A percentile compares a stretch with the other conserved stretches of the same genome.
Evolutionary conservation across 2,113 vertebrate genomes (phyloP).

Genomic region (Peucedramus taeniatus): DNA sequence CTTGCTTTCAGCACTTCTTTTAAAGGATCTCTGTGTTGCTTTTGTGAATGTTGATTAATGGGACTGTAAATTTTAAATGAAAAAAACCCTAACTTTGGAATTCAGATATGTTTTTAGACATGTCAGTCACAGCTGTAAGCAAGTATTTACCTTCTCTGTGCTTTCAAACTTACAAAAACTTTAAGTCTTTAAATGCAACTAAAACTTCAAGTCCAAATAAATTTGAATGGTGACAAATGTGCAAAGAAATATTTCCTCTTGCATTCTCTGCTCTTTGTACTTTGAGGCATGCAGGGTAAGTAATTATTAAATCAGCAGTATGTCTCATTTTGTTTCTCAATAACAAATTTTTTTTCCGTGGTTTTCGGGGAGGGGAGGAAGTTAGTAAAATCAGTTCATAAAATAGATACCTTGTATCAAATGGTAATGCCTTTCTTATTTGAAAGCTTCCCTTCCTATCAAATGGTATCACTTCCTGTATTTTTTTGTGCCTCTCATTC

Average conservation of each 20-base stretch:
- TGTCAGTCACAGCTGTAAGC: background rate
- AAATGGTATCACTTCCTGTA: background rate
- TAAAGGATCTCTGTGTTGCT: background rate
- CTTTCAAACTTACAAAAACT: background rate
- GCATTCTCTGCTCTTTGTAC: background rate
- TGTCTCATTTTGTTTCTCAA: background rate
- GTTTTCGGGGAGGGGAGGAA: accelerated
- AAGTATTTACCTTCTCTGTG: background rate
- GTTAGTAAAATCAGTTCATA: background rate
- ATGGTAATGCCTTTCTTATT: background rate
- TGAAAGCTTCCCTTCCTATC: background rate
- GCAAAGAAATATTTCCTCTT: background rate
- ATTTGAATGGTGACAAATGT: background rate
- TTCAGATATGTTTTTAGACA: background rate
- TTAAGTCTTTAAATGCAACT: background rate
- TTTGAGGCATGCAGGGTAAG: background rate
- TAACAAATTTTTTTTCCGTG: accelerated
- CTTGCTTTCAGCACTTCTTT: background rate
- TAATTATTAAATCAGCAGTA: background rate
- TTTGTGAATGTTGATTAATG: background rate
- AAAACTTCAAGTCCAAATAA: background rate
- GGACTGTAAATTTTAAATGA: background rate
- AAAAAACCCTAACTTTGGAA: background rate
- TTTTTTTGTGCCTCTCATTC: background rate
- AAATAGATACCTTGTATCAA: background rate